Evolutionary conservation across 1,140 invertebrate genomes (phyloP).

Genomic region (Drosophila santomea): DNA sequence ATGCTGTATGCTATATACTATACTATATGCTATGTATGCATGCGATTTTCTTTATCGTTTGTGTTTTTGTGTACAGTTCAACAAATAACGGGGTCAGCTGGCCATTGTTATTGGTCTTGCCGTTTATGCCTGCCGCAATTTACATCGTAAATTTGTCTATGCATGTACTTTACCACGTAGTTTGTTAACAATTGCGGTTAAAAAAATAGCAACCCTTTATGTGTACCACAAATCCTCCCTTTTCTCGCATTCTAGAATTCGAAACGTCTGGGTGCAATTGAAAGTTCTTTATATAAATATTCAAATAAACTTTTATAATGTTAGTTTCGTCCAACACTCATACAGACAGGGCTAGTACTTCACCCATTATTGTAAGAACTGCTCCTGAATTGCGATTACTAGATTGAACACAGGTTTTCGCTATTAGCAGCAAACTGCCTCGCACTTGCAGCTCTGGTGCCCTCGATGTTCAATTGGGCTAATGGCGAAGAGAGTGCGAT

Average conservation of each 20-base stretch:
- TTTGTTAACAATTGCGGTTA: conserved; percentile 10
- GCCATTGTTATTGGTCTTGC: conserved; percentile 63
- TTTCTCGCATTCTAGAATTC: no score
- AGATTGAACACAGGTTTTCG: conserved; percentile 25
- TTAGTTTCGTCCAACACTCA: neutral
- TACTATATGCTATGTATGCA: conserved; percentile 7
- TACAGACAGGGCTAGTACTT: neutral
- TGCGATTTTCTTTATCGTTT: conserved; percentile 54
- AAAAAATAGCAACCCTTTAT: neutral
- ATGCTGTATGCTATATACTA: conserved; percentile 28
- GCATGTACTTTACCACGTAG: conserved; percentile 15
- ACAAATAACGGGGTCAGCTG: conserved; percentile 78
- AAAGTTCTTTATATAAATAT: no score
- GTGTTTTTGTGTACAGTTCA: conserved; percentile 70
- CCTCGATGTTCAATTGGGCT: conserved; percentile 46
- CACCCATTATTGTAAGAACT: neutral
- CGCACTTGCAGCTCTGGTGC: conserved; percentile 25
- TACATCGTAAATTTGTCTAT: conserved; percentile 50
- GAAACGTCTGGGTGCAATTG: no score
- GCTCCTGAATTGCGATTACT: conserved; percentile 21
- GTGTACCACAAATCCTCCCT: no score
- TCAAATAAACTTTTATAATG: neutral
- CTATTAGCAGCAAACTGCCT: conserved; percentile 31
- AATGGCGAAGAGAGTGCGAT: conserved; percentile 37
- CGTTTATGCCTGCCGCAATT: conserved; percentile 72